Evolutionary conservation across 2,113 vertebrate genomes (phyloP).

Genomic region (Bothrops jararaca): DNA sequence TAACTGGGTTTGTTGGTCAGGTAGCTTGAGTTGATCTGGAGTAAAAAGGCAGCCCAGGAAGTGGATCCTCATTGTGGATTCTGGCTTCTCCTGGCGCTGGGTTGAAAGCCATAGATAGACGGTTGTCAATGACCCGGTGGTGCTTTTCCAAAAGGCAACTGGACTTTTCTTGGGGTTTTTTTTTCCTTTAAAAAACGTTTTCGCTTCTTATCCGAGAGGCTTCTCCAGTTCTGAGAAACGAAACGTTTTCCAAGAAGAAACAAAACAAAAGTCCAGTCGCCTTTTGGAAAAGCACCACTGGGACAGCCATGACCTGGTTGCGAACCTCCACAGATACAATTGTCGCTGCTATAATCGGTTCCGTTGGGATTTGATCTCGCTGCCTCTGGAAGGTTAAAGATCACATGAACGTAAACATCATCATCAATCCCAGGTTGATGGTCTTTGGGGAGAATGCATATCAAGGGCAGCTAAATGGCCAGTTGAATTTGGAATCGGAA

Average conservation of each 20-base stretch:
- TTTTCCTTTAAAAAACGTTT: not conserved
- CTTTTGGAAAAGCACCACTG: not conserved
- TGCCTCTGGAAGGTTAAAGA: not conserved
- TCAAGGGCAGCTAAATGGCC: not conserved
- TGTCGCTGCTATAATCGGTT: not conserved
- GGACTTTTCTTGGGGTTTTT: not conserved
- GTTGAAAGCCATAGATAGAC: not conserved
- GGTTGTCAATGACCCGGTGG: not conserved
- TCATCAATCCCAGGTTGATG: not conserved
- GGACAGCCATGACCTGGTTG: not conserved
- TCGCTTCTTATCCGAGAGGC: not conserved
- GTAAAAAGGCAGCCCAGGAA: not conserved
- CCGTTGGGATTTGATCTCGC: not conserved
- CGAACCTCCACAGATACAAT: not conserved
- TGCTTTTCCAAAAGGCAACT: not conserved
- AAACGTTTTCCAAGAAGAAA: not conserved
- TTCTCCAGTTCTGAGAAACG: too few species aligned
- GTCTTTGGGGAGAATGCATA: not conserved
- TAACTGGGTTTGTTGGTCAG: not conserved
- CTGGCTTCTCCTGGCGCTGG: not conserved
- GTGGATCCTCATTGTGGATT: not conserved
- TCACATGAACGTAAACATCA: not conserved
- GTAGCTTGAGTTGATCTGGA: not conserved
- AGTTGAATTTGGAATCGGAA: not conserved
- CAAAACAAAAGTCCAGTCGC: not conserved